Evolutionary conservation across 2,888 invertebrate species (phyloP).

Genomic region (Vandiemenella viatica): DNA sequence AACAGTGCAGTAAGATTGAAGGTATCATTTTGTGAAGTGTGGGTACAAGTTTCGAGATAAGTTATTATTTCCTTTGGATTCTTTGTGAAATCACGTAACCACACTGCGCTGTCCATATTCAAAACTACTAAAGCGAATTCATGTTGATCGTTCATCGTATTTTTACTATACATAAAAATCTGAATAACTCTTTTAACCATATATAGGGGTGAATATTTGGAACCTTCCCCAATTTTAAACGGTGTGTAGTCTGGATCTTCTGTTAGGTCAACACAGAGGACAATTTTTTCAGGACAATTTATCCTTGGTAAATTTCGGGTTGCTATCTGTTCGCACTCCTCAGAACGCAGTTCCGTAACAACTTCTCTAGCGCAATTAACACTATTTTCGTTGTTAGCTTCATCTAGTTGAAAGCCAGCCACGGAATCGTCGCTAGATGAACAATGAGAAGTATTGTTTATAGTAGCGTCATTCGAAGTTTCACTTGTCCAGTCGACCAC

Average conservation of each 20-base stretch:
- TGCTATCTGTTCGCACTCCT: constrained; percentile 9
- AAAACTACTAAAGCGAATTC: constrained; percentile 46
- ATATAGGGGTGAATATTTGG: constrained; percentile 38
- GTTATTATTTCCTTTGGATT: constrained; percentile 40
- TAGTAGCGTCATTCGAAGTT: neutral
- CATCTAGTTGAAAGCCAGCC: constrained; percentile 6
- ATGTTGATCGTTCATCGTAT: constrained; percentile 40
- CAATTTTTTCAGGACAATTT: constrained; percentile 45
- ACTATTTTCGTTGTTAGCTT: constrained; percentile 3
- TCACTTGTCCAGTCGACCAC: too few species aligned
- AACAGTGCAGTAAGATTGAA: constrained; percentile 43
- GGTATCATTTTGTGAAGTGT: constrained; percentile 34
- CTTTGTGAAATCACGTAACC: constrained; percentile 47
- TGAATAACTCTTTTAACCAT: constrained; percentile 48
- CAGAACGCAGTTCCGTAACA: neutral
- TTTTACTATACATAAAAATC: constrained; percentile 46
- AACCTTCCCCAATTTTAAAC: constrained; percentile 38
- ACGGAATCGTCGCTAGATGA: constrained; percentile 7
- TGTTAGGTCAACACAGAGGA: constrained; percentile 46
- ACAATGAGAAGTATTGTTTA: constrained; percentile 2
- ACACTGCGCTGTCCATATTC: constrained; percentile 35
- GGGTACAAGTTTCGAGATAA: constrained; percentile 38
- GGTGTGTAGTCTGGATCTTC: constrained; percentile 38
- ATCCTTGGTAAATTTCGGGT: constrained; percentile 17
- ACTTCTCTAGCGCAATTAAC: neutral